Base-by-base conservation (phyloP, 2,113 vertebrate genomes). In the Jaculus jaculus region DNA sequence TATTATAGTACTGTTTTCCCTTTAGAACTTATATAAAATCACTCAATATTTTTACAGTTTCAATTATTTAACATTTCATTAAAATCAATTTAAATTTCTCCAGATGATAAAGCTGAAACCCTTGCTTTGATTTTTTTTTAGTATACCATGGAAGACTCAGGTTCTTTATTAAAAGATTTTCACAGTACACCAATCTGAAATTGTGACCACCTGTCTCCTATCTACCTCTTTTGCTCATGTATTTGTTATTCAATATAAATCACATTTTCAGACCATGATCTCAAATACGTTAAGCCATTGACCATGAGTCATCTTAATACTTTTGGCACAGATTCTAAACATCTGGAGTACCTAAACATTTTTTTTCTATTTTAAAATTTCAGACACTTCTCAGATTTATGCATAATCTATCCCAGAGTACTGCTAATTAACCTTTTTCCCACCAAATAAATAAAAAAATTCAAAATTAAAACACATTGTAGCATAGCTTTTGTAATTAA, bases 21-120 rank as follows among this genome's bases (percentile, higher is more conserved):
- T 94, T 93, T 82, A 94, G 47, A 71, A 74, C 32, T 92, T 66
- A 82, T 5, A 39, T 42, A 77, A 89, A 96, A 93, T 74, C 30
- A 89, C 15, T 34, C 32, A 78, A 73, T 9, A 30, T 34, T 84
- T 85, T 34, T 69, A 75, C 47, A 75, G 24, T 77, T 85, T 37
- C 21, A 73, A 75, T 79, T 7, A 87, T 69, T 73, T 69, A 80
- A 73, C 39, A 86, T 77, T 92, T 84, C 58, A 86, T 23, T 85
- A 51, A 54, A 94, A 89, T 58, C 78, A 92, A 63, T 37, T 30
- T 51, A 75, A 80, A 63, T 86, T 90, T 94, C 24, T 85, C 42
- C 4, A 82, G 21, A 39, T 37, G 26, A 75, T 72, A 71, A 88
- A 92, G 32, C 16, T 63, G 37, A 80, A 68, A 34, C 6, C 20